Conservation (phyloP, 2,888 invertebrate genomes). For the Chorisops tibialis region DNA sequence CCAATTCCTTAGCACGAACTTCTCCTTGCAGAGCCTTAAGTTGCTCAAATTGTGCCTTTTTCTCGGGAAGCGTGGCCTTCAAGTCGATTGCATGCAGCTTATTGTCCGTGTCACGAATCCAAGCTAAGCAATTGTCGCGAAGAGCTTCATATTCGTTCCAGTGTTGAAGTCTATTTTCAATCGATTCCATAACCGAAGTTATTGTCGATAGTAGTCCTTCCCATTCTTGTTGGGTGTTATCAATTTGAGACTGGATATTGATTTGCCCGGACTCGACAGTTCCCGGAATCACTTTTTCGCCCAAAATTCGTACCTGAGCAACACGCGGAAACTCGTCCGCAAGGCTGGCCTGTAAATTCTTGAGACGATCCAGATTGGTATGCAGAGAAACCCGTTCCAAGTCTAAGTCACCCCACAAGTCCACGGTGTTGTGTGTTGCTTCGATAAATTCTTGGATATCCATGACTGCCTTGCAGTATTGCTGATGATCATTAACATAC, state of each 20-base stretch:
- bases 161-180: slow-evolving; percentile 80
- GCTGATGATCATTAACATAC: slow-evolving; percentile 84
- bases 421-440: slow-evolving; percentile 76
- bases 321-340: slow-evolving; percentile 85
- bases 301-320: slow-evolving; percentile 74
- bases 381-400: slow-evolving; percentile 80
- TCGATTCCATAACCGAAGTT: slow-evolving; percentile 70
- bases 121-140: slow-evolving; percentile 78
- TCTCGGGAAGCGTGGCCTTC: slow-evolving; percentile 76
- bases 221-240: slow-evolving; percentile 87
- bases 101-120: slow-evolving; percentile 86
- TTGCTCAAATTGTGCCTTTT: slow-evolving; percentile 78
- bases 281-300: slow-evolving; percentile 85
- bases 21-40: slow-evolving; percentile 80
- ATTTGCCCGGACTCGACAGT: slow-evolving; percentile 79
- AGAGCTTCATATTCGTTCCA: slow-evolving; percentile 89
- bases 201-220: slow-evolving; percentile 75
- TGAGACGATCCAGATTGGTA: slow-evolving; percentile 81
- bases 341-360: slow-evolving; percentile 72
- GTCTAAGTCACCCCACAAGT: slow-evolving; percentile 78
- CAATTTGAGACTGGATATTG: slow-evolving; percentile 82
- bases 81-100: slow-evolving; percentile 84
- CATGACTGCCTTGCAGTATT: slow-evolving; percentile 80
- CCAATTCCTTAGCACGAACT: slow-evolving; percentile 84
- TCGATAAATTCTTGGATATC: slow-evolving; percentile 86